Base-by-base conservation (phyloP, 2,113 vertebrate species). In the Periophthalmus modestus region DNA sequence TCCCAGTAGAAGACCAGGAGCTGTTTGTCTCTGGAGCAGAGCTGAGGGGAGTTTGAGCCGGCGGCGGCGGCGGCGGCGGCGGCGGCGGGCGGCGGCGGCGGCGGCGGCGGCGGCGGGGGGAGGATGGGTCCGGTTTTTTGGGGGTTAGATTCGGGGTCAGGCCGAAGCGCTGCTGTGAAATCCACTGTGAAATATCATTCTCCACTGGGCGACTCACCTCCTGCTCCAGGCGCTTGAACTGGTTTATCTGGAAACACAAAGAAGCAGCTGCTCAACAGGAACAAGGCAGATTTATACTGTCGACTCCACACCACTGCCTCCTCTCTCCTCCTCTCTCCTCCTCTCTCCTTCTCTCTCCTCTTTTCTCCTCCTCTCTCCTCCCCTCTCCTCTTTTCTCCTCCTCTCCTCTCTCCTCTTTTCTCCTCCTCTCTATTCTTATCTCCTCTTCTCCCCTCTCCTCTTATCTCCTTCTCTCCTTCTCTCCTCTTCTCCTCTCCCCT, bases 111-210 rank as follows among this genome's bases (percentile, higher is more conserved):
- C 2, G 2, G 47, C 13, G 47, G 47, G n/a, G 0, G 18, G 89
- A 82, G 28, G 88, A 0, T 73, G 24, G 74, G 55, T 19, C 74
- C 54, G 54, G 72, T 4, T 48, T 89, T 28, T 59, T 59, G 57
- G 1, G 86, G 78, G 63, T 88, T 83, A 0, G 86, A 55, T 59
- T 59, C 0, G 46, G 85, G 66, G n/a, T 15, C 24, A 34, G 13
- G 58, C 83, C 73, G 0, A 76, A 67, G 52, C 87, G 91, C 61
- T 95, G 95, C 0, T 94, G 91, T 0, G 95, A 92, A 55, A 95
- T 95, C 97, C 97, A 98, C 48, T 96, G 96, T 0, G 96, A 94
- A 77, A 97, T 95, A 92, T 98, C 98, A 0, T 97, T 99, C 88
- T 99, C 97, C 48, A 98, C 95, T 0, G 97, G 98, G 81, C 95